Base-by-base conservation (phyloP, 2,113 vertebrate species). In the Egretta garzetta region DNA sequence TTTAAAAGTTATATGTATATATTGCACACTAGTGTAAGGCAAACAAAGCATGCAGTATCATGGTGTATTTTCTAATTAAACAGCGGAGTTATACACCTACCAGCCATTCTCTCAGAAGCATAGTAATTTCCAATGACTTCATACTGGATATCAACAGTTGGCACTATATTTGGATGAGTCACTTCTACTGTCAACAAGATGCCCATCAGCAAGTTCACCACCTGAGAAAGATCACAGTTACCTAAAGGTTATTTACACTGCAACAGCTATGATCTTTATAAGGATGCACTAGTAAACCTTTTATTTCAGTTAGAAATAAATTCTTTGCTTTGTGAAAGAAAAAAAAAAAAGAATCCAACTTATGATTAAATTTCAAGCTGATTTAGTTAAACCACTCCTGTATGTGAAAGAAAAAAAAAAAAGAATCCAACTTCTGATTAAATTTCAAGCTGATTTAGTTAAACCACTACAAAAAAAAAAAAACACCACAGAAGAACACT, bases 81-180 rank as follows among this genome's bases (percentile, higher is more conserved):
- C 72, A 90, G 47, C 41, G 58, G 71, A 76, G 18, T 14, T 71
- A 32, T 15, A 37, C 15, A 98, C 98, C 95, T 98, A 99, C 99
- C 99, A 86, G 99, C 99, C 99, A 99, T 99, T 90, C 99, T 98
- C 98, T 99, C 99, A 0, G 99, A 99, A 47, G 99, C 98, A 47
- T 99, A 99, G 98, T 99, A 99, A 96, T 99, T 99, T 59, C 99
- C 99, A 20, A 99, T 99, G 97, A 99, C 99, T 98, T 99, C 99
- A 98, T 99, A 99, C 97, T 99, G 99, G 96, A 99, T 98, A 93
- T 99, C 99, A 63, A 99, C 99, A 30, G 98, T 97, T 73, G 99
- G 98, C 81, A 99, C 98, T 20, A 99, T 99, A 93, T 99, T 99
- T 23, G 99, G 99, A 93, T 99, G 99, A 96, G 99, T 99, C 92